Percentiles rank a stretch among this genome's conserved stretches.
These are phyloP conservation scores for Cygnus atratus DNA, from an alignment of 2,113 vertebrate species.

Conservation along the genomic window DNA sequence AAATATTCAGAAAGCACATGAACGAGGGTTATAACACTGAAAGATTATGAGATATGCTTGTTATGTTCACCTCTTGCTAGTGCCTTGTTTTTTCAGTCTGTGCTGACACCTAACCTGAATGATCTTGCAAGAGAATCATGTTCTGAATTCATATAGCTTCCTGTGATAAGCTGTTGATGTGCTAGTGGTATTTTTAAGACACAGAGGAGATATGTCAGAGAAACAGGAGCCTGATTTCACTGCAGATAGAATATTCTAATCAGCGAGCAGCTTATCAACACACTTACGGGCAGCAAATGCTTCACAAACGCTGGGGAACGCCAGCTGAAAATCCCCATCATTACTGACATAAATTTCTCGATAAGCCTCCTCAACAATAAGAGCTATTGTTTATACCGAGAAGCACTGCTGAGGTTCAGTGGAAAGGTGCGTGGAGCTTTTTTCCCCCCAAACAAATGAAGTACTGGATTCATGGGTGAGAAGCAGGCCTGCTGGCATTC, in stretches of 20 bases:
- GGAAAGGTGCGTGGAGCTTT: background rate
- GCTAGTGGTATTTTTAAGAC: constrained; percentile 51
- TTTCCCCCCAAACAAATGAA: constrained; percentile 30
- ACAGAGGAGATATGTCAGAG: constrained; percentile 14
- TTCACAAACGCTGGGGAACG: background rate
- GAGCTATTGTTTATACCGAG: constrained; percentile 22
- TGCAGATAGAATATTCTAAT: constrained; percentile 58
- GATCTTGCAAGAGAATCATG: constrained; percentile 31
- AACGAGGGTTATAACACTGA: background rate
- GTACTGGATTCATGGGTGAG: background rate
- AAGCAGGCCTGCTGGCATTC: constrained; percentile 39
- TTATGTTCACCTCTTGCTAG: constrained; percentile 49
- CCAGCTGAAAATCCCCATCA: constrained; percentile 42
- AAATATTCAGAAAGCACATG: background rate
- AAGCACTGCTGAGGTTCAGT: background rate
- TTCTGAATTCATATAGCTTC: constrained; percentile 55
- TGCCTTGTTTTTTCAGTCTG: constrained; percentile 13
- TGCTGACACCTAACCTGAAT: constrained; percentile 46
- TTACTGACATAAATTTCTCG: constrained; percentile 51
- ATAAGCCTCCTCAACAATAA: constrained; percentile 54
- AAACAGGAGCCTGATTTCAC: background rate
- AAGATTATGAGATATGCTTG: constrained; percentile 53
- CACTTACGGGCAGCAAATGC: constrained; percentile 25
- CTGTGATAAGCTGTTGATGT: constrained; percentile 53
- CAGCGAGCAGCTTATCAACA: constrained; percentile 7